A percentile compares a stretch with the other conserved stretches of the same genome.
phyloP scores from a whole-genome alignment of 2,797 vertebrate genomes.

The Sebastes aleutianus region DNA sequence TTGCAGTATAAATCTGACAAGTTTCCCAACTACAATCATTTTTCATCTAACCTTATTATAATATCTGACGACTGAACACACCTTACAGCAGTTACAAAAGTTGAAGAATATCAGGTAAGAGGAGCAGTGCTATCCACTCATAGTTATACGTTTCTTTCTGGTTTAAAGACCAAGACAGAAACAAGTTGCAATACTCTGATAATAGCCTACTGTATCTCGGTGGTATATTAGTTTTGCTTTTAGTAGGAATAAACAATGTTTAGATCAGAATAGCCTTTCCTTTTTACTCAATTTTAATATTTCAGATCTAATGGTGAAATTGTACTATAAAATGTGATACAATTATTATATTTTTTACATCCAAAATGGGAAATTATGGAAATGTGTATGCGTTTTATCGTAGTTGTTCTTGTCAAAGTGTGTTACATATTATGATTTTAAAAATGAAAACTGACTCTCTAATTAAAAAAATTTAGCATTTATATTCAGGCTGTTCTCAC shows the following conservation, averaged over 20 bases:
- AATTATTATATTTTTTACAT: not conserved
- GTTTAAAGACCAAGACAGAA: not conserved
- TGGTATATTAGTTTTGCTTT: not conserved
- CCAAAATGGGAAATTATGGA: not conserved
- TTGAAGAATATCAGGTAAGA: slow-evolving; percentile 66
- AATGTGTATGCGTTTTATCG: not conserved
- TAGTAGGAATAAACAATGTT: not conserved
- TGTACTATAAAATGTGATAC: not conserved
- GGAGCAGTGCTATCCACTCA: not conserved
- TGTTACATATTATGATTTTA: not conserved
- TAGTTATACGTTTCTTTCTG: not conserved
- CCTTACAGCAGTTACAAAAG: slow-evolving; percentile 33
- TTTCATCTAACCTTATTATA: slow-evolving; percentile 24
- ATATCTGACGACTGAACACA: slow-evolving; percentile 30
- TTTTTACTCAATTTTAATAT: not conserved
- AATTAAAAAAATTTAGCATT: not conserved
- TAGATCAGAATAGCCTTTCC: not conserved
- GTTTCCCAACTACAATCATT: not conserved
- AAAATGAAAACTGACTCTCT: not conserved
- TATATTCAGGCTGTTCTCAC: not conserved
- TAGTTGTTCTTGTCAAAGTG: not conserved
- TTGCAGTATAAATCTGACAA: slow-evolving; percentile 6
- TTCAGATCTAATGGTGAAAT: not conserved
- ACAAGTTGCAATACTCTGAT: not conserved
- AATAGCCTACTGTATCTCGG: not conserved